Evolutionary conservation across 37 sponge, comb jelly and placozoan species (phyloP).

Genomic region (Chondrilla cf. caribensis): DNA sequence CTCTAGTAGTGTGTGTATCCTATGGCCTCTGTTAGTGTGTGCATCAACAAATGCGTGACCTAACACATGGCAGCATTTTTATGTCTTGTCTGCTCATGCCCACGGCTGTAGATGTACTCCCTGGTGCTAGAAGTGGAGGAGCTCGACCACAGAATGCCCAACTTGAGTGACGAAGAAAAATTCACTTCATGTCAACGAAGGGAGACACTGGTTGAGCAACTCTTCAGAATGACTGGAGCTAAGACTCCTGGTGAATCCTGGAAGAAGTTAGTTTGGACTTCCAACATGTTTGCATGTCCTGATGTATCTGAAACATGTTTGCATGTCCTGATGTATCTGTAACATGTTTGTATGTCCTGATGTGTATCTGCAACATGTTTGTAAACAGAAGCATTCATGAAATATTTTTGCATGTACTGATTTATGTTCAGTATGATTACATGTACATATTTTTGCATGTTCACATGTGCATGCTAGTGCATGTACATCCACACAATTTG

Average conservation of each 20-base stretch:
- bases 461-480: background rate
- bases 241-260: background rate
- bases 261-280: conserved; percentile 2
- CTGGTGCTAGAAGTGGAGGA: conserved; percentile 6
- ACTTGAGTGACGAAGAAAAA: background rate
- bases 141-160: background rate
- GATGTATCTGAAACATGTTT: too few relatives aligned
- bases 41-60: background rate
- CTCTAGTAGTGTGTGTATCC: too few relatives aligned
- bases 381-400: too few relatives aligned
- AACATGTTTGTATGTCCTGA: background rate
- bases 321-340: too few relatives aligned
- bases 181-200: background rate
- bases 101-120: conserved; percentile 10
- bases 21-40: too few relatives aligned
- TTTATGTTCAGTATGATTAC: background rate
- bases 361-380: background rate
- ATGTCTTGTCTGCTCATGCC: too few relatives aligned
- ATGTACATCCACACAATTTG: too few relatives aligned
- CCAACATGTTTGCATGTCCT: too few relatives aligned
- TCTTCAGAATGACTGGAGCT: background rate
- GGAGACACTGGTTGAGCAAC: background rate
- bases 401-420: background rate
- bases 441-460: background rate
- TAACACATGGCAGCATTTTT: too few relatives aligned